Percentiles rank a stretch among this genome's conserved stretches.
These are phyloP conservation scores for Phalera bucephala DNA, from an alignment of 2,888 invertebrate species.

Conservation along the genomic window DNA sequence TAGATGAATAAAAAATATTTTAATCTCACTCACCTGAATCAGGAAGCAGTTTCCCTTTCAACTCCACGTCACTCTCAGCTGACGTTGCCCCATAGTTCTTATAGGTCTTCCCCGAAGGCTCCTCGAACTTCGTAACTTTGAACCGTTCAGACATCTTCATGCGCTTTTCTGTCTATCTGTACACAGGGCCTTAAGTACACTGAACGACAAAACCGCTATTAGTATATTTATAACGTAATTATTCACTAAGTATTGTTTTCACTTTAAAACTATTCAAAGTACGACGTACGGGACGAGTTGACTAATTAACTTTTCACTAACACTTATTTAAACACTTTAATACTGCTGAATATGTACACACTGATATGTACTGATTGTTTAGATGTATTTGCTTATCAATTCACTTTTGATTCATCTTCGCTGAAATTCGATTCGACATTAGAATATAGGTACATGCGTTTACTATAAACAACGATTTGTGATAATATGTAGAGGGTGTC, in stretches of 20 bases:
- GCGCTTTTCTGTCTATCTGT: slow-evolving; percentile 16
- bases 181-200: no score
- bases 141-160: slow-evolving; percentile 83
- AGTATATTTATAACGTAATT: no score
- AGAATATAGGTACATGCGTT: not conserved
- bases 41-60: slow-evolving; percentile 69
- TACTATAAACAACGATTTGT: slow-evolving; percentile 24
- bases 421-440: slow-evolving; percentile 1
- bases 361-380: slow-evolving; percentile 22
- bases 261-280: no score
- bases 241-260: no score
- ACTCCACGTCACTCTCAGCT: slow-evolving; percentile 69
- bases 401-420: slow-evolving; percentile 16
- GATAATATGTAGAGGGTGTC: no score
- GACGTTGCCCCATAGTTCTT: slow-evolving; percentile 84
- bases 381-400: not conserved
- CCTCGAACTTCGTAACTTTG: slow-evolving; percentile 84
- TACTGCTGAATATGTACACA: slow-evolving; percentile 29
- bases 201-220: no score
- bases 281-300: no score
- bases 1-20: no score
- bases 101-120: slow-evolving; percentile 75
- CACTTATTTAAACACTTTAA: slow-evolving; percentile 8
- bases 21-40: slow-evolving; percentile 76
- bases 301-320: no score